Evolutionary conservation across 2,888 invertebrate genomes (phyloP).

Genomic region (Lithophane socia): DNA sequence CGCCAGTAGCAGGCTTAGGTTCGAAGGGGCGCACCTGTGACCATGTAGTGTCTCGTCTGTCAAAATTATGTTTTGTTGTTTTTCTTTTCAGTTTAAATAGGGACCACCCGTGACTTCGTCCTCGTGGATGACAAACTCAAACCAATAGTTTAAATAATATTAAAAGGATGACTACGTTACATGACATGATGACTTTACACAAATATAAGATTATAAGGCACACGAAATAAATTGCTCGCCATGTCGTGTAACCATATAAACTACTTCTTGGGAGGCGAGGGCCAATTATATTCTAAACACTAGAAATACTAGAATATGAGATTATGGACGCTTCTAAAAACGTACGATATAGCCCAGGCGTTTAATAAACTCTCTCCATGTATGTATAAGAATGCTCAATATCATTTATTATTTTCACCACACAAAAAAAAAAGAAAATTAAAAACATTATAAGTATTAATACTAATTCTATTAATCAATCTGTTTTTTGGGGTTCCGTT

Average conservation of each 20-base stretch:
- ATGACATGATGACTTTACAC: not conserved
- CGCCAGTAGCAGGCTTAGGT: constrained; percentile 45
- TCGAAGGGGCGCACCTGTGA: constrained; percentile 48
- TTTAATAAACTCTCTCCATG: not conserved
- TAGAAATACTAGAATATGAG: not conserved
- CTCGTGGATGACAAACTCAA: constrained; percentile 24
- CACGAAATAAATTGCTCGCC: not conserved
- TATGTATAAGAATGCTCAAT: not conserved
- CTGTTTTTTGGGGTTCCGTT: no score
- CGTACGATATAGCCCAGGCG: not conserved
- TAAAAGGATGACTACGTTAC: not conserved
- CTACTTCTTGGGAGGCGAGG: not conserved
- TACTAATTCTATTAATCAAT: not conserved
- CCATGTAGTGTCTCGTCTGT: constrained; percentile 11
- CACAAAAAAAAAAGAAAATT: not conserved
- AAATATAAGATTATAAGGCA: constrained; percentile 6
- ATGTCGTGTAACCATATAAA: not conserved
- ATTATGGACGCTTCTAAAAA: not conserved
- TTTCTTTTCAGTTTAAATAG: constrained; percentile 36
- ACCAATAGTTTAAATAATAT: not conserved
- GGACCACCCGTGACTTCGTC: constrained; percentile 54
- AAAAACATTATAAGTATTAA: not conserved
- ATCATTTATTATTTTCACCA: not conserved
- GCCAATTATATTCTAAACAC: not conserved
- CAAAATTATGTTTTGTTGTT: constrained; percentile 16